Conservation (phyloP, 2,113 vertebrate genomes). For the Dasyprocta punctata region DNA sequence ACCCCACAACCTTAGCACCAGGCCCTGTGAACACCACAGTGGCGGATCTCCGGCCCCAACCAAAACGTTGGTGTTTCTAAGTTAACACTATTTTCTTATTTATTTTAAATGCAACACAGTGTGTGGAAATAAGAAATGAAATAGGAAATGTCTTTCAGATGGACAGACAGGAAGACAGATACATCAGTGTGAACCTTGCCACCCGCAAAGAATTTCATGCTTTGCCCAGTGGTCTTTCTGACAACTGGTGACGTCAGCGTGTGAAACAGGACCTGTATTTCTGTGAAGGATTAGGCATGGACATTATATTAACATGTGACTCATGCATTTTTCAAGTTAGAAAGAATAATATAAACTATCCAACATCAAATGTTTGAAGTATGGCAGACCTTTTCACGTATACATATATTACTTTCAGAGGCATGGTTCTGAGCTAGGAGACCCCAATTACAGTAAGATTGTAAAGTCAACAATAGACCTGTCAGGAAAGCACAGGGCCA, state of each 20-base stretch:
- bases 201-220: not conserved
- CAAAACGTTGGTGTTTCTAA: not conserved
- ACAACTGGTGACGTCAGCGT: constrained; percentile 18
- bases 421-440: not conserved
- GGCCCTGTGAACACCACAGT: fast-evolving
- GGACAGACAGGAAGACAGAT: not conserved
- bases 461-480: not conserved
- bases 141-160: not conserved
- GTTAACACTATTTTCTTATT: not conserved
- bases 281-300: not conserved
- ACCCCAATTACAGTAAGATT: not conserved
- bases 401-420: not conserved
- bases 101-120: not conserved
- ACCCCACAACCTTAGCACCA: fast-evolving
- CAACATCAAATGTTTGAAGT: not conserved
- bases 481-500: not conserved
- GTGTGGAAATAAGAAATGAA: not conserved
- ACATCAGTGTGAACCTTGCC: not conserved
- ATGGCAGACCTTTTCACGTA: not conserved
- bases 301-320: constrained; percentile 1
- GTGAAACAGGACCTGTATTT: not conserved
- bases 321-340: not conserved
- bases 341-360: not conserved
- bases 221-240: not conserved
- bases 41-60: too few relatives aligned